Evolutionary conservation across 2,797 vertebrate genomes (phyloP).

Genomic region (Basileuterus tristriatus): DNA sequence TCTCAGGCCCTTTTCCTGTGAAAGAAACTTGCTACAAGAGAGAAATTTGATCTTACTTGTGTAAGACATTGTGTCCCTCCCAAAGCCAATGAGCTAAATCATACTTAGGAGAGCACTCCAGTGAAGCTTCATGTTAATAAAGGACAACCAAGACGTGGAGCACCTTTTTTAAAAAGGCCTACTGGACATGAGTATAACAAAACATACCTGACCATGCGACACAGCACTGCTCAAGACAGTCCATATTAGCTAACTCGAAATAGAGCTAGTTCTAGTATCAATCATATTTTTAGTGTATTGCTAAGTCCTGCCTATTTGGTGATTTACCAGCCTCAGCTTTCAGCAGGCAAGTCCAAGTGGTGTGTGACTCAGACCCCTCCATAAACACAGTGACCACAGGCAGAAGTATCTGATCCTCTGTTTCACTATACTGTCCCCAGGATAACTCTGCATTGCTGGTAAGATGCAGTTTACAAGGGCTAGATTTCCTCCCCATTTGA

Average conservation of each 20-base stretch:
- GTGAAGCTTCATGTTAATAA: not conserved
- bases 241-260: not conserved
- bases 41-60: not conserved
- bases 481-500: not conserved
- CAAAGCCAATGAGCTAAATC: not conserved
- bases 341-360: not conserved
- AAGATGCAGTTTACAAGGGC: not conserved
- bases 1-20: not conserved
- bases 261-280: not conserved
- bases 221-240: not conserved
- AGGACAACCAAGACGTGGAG: not conserved
- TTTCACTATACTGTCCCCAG: not conserved
- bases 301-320: not conserved
- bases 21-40: not conserved
- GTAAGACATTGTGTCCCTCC: not conserved
- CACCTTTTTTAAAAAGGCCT: not conserved
- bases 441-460: fast-evolving
- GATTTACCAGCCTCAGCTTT: not conserved
- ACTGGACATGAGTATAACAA: not conserved
- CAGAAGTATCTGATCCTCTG: not conserved
- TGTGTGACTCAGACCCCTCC: not conserved
- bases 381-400: not conserved
- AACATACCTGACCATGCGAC: not conserved
- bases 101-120: too few relatives aligned
- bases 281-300: not conserved